Conservation (phyloP, 2,888 invertebrate genomes). For the Epistrophe eligans region DNA sequence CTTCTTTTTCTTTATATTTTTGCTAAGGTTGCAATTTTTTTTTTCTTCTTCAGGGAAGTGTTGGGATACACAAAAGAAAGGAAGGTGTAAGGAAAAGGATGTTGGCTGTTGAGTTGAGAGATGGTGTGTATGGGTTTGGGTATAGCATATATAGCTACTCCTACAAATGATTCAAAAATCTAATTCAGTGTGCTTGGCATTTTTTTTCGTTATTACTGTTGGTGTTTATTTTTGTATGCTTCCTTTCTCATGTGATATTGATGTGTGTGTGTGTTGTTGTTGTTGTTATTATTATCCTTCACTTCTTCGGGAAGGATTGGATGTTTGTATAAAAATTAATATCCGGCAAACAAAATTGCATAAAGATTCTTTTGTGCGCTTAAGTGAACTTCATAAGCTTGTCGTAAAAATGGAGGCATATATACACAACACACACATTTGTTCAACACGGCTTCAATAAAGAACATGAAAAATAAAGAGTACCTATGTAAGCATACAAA, state of each 20-base stretch:
- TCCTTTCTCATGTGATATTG: slow-evolving; percentile 17
- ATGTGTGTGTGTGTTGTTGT: slow-evolving; percentile 39
- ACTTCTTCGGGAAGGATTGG: slow-evolving; percentile 56
- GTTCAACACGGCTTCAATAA: neutral
- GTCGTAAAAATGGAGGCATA: slow-evolving; percentile 27
- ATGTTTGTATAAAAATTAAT: slow-evolving; percentile 74
- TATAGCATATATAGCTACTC: neutral
- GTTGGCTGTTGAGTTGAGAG: slow-evolving; percentile 24
- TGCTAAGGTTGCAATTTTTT: slow-evolving; percentile 44
- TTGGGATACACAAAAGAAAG: slow-evolving; percentile 14
- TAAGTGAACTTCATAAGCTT: slow-evolving; percentile 55
- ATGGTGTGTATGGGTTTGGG: slow-evolving; percentile 21
- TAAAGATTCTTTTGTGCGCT: slow-evolving; percentile 53
- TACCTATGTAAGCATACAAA: slow-evolving; percentile 41
- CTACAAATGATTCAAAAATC: slow-evolving; percentile 50
- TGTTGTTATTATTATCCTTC: slow-evolving; percentile 40
- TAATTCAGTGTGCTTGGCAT: slow-evolving; percentile 63
- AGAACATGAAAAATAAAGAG: slow-evolving; percentile 13
- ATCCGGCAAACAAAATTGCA: slow-evolving; percentile 65
- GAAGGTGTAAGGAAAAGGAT: slow-evolving; percentile 31
- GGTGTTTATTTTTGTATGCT: slow-evolving; percentile 11
- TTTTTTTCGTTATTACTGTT: slow-evolving; percentile 3
- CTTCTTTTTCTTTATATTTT: slow-evolving; percentile 2
- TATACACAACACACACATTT: neutral
- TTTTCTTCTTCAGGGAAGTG: slow-evolving; percentile 11